Evolutionary conservation across 2,113 vertebrate genomes (phyloP).

Genomic region (Lipotes vexillifer): DNA sequence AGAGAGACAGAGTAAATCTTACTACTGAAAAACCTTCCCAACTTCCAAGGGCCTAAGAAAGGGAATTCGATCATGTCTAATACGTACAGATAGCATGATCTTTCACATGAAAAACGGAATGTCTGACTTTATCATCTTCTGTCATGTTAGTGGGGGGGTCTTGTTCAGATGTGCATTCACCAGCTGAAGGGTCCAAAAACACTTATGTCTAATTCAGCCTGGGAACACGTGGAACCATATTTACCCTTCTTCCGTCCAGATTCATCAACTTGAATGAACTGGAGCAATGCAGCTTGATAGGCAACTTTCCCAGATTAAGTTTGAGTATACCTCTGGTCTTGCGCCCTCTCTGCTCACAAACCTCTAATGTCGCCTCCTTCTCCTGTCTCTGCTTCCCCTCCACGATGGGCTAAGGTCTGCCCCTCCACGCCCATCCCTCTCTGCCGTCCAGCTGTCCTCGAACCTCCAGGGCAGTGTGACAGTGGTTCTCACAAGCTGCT

Average conservation of each 20-base stretch:
- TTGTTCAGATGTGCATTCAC: neutral
- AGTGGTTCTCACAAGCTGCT: neutral
- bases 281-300: neutral
- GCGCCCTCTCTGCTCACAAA: neutral
- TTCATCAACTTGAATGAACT: neutral
- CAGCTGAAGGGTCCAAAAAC: neutral
- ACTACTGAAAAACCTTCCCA: neutral
- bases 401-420: fast-evolving
- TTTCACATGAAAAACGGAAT: neutral
- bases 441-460: fast-evolving
- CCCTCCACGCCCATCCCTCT: neutral
- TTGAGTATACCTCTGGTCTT: neutral
- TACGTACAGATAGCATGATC: neutral
- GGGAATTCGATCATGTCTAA: neutral
- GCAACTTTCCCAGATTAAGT: neutral
- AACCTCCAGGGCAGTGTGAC: fast-evolving
- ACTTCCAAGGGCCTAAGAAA: neutral
- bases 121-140: neutral
- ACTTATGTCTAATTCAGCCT: neutral
- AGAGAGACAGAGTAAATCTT: neutral
- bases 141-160: neutral
- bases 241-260: neutral
- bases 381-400: neutral
- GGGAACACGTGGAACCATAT: neutral
- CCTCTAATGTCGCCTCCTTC: neutral